Base-by-base conservation (phyloP, 1,140 invertebrate genomes). In the Uloborus diversus region DNA sequence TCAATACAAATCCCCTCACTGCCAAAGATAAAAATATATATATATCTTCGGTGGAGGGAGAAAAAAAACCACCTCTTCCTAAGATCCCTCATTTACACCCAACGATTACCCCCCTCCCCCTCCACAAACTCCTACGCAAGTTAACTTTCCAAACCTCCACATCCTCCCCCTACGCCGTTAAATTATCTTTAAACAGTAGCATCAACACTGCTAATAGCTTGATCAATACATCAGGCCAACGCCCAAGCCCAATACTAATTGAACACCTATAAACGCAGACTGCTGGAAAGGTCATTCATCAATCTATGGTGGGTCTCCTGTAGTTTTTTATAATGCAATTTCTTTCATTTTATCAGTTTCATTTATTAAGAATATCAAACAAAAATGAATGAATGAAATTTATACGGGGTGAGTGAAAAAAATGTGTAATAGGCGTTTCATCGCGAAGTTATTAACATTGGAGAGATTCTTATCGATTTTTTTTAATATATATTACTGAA, bases 171-270 rank as follows among this genome's bases (percentile, higher is more conserved):
- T 13, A 20, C 13, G 61, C 32, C 37, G 73, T 65, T 65, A 66
- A 65, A 78, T 78, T 78, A 78, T 78, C 62, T 33, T 42, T 78
- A 78, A 78, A 78, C 73, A 62, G 73, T 78, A 66, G 61, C 73
- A 78, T 78, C 73, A 66, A 78, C 73, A 78, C 73, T 78, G 11
- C 49, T 65, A 78, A 65, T 65, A 66, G 51, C 73, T 78, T 56
- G 73, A 78, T 78, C 73, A 78, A 78, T 78, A 78, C 42, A 56
- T 17, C 1, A 25, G 28, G 56, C 37, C 73, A 56, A 78, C 73
- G 73, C 73, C 73, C 73, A 65, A 78, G 73, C 42, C 49, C 61
- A 78, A 65, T 65, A 65, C 61, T 78, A 78, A 78, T 78, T 78
- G 61, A 78, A 78, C 28, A 25, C 37, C 32, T 53, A 33, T 51